phyloP scores from a whole-genome alignment of 2,888 invertebrate species.

The Eumerus sabulonum region DNA sequence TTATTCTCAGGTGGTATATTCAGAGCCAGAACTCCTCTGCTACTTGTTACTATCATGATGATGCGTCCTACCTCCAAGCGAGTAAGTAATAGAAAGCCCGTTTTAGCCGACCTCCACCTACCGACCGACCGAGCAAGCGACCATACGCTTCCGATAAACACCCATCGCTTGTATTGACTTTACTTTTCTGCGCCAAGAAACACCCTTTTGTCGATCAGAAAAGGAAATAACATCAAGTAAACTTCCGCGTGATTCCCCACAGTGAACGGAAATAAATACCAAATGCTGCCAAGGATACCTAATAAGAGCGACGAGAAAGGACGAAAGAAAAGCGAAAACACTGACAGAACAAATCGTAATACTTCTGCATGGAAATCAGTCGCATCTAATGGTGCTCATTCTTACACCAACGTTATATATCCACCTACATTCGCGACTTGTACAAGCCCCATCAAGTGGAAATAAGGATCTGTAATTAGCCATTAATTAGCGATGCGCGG shows the following conservation, averaged over 20 bases:
- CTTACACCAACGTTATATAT: too few relatives aligned
- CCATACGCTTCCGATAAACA: slow-evolving; percentile 26
- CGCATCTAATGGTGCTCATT: too few relatives aligned
- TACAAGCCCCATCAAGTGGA: slow-evolving; percentile 52
- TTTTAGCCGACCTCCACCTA: not conserved
- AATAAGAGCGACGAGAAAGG: slow-evolving; percentile 20
- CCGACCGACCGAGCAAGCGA: not conserved
- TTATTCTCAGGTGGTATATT: not conserved
- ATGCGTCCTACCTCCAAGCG: slow-evolving; percentile 20
- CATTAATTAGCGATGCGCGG: slow-evolving; percentile 58
- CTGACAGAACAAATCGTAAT: not conserved
- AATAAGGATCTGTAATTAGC: slow-evolving; percentile 61
- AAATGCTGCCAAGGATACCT: slow-evolving; percentile 56
- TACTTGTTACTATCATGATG: slow-evolving; percentile 24
- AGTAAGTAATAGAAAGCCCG: not conserved
- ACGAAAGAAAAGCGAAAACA: not conserved
- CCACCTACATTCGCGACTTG: slow-evolving; percentile 37
- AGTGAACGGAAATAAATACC: slow-evolving; percentile 50
- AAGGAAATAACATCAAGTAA: slow-evolving; percentile 61
- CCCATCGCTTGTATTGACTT: slow-evolving; percentile 47
- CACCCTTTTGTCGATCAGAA: slow-evolving; percentile 54
- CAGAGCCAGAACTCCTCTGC: not conserved
- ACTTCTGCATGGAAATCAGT: slow-evolving; percentile 11
- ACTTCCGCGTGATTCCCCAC: slow-evolving; percentile 60
- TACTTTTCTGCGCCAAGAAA: slow-evolving; percentile 55